Evolutionary conservation across 2,797 vertebrate genomes (phyloP).

Genomic region (Pterois miles): DNA sequence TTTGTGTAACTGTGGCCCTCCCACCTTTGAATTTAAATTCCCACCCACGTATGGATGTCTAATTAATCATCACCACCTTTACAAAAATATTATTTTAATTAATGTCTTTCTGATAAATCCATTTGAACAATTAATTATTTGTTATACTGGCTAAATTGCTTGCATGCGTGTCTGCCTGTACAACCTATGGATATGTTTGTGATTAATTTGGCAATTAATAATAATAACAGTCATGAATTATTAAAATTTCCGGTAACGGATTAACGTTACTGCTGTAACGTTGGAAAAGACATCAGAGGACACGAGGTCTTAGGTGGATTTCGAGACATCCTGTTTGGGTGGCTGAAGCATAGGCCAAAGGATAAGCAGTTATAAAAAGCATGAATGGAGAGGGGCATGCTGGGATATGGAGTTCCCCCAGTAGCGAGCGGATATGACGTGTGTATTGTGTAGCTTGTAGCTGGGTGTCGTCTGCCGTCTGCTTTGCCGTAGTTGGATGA

Average conservation of each 20-base stretch:
- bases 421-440: slow-evolving; percentile 57
- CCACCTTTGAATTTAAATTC: too few relatives aligned
- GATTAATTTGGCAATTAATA: neutral
- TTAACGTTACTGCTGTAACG: neutral
- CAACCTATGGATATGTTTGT: neutral
- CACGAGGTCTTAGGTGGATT: slow-evolving; percentile 58
- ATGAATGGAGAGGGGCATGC: slow-evolving; percentile 10
- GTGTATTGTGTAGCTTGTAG: slow-evolving; percentile 13
- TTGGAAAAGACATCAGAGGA: slow-evolving; percentile 18
- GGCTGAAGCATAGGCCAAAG: slow-evolving; percentile 26
- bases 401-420: slow-evolving; percentile 53
- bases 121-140: too few relatives aligned
- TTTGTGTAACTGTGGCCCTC: too few relatives aligned
- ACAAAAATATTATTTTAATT: neutral
- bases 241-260: neutral
- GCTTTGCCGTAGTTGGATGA: slow-evolving; percentile 68
- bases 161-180: too few relatives aligned
- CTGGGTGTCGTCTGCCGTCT: slow-evolving; percentile 55
- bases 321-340: slow-evolving; percentile 48
- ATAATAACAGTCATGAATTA: neutral
- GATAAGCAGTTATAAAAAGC: slow-evolving; percentile 55
- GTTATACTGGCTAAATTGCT: too few relatives aligned
- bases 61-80: neutral
- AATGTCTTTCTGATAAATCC: neutral
- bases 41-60: too few relatives aligned